Percentiles rank a stretch among this genome's conserved stretches.
These are phyloP conservation scores for Spea multiplicata DNA, from an alignment of 2,113 vertebrate genomes.

Conservation along the genomic window DNA sequence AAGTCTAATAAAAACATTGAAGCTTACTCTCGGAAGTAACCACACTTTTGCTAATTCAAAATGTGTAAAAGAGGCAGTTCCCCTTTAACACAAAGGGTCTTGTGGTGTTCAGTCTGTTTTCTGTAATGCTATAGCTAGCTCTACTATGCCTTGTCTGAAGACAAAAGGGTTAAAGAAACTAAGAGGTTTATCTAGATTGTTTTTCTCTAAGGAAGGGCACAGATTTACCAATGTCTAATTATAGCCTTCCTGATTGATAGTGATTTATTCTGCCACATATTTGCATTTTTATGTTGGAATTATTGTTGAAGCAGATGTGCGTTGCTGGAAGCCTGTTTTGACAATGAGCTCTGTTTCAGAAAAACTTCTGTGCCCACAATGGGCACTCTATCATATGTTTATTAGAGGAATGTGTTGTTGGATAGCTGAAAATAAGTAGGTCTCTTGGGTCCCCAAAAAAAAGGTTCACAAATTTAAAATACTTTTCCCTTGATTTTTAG, in stretches of 20 bases:
- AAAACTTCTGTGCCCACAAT: slow-evolving; percentile 17
- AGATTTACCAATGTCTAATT: slow-evolving; percentile 46
- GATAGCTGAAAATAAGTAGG: slow-evolving; percentile 31
- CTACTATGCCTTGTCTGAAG: not conserved
- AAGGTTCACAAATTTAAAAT: slow-evolving; percentile 38
- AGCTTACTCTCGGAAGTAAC: too few species aligned
- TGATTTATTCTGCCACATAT: slow-evolving; percentile 45
- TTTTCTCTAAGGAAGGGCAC: slow-evolving; percentile 30
- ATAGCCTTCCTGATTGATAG: slow-evolving; percentile 43
- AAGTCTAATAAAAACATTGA: too few species aligned
- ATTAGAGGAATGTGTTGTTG: slow-evolving; percentile 23
- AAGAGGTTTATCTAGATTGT: slow-evolving; percentile 17
- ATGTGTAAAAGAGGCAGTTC: too few species aligned
- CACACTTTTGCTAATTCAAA: too few species aligned
- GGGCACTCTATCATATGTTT: slow-evolving; percentile 37
- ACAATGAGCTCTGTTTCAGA: slow-evolving; percentile 39
- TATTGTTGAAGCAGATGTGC: slow-evolving; percentile 48
- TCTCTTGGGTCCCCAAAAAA: slow-evolving; percentile 28
- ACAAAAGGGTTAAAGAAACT: slow-evolving; percentile 15
- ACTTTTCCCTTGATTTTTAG: slow-evolving; percentile 17
- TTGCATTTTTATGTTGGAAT: slow-evolving; percentile 46
- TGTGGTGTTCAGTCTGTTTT: too few species aligned
- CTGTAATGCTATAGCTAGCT: not conserved
- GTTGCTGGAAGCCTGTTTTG: slow-evolving; percentile 46
- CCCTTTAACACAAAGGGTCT: too few species aligned